A percentile compares a stretch with the other conserved stretches of the same genome.
Evolutionary conservation across 2,888 invertebrate species (phyloP).

Genomic region (Eumerus sabulonum): DNA sequence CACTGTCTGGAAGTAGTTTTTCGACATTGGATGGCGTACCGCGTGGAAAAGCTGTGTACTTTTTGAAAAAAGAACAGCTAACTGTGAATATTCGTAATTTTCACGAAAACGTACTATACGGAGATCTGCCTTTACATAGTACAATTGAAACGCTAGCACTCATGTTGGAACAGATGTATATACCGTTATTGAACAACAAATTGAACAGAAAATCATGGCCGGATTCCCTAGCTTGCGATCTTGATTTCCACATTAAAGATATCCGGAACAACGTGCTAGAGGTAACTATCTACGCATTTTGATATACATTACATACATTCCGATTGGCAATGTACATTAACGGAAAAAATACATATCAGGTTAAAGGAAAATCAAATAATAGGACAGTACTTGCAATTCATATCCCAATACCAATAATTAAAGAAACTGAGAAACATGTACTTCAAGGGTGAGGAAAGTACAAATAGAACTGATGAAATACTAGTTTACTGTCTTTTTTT

Average conservation of each 20-base stretch:
- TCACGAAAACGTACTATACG: conserved; percentile 81
- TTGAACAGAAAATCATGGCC: conserved; percentile 87
- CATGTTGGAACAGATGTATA: conserved; percentile 86
- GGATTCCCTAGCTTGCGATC: conserved; percentile 84
- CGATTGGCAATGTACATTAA: too few relatives aligned
- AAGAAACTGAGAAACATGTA: conserved; percentile 81
- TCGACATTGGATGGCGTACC: conserved; percentile 76
- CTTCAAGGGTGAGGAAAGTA: conserved; percentile 77
- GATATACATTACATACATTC: too few relatives aligned
- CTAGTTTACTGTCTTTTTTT: neutral
- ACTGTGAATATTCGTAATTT: conserved; percentile 78
- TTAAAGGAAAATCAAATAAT: conserved; percentile 89
- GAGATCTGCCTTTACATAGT: conserved; percentile 85
- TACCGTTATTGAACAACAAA: conserved; percentile 86
- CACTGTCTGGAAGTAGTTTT: conserved; percentile 76
- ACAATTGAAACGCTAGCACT: conserved; percentile 86
- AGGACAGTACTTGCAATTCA: conserved; percentile 94
- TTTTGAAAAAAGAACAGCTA: conserved; percentile 79
- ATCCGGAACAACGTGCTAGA: conserved; percentile 79
- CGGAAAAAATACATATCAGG: too few relatives aligned
- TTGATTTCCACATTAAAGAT: conserved; percentile 84
- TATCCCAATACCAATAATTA: conserved; percentile 85
- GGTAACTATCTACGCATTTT: conserved; percentile 73
- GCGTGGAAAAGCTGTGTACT: conserved; percentile 80
- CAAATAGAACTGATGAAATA: too few relatives aligned